These are phyloP conservation scores for Papilio xuthus DNA, from an alignment of 1,140 invertebrate species.

Conservation along the genomic window DNA sequence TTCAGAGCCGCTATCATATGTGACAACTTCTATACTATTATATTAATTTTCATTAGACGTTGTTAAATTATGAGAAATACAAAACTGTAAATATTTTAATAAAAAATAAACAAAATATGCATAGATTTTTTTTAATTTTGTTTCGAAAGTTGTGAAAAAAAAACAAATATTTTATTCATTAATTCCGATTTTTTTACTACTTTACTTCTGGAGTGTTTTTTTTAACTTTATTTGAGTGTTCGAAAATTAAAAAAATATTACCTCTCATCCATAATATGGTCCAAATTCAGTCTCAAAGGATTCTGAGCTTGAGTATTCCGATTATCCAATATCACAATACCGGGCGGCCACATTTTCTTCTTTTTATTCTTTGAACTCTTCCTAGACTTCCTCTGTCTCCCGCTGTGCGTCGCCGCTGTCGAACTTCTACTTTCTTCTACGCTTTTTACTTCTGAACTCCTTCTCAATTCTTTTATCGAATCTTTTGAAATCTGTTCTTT, in stretches of 20 bases:
- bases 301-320: constrained; percentile 60
- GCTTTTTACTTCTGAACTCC: constrained; percentile 60
- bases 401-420: constrained; percentile 52
- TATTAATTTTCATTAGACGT: too few species aligned
- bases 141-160: too few species aligned
- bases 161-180: too few species aligned
- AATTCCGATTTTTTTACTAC: too few species aligned
- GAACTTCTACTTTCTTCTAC: constrained; percentile 58
- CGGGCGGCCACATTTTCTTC: constrained; percentile 76
- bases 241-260: constrained; percentile 45
- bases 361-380: constrained; percentile 65
- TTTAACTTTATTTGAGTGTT: neutral
- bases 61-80: too few species aligned
- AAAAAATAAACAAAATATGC: too few species aligned
- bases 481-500: constrained; percentile 63
- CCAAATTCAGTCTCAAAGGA: constrained; percentile 75
- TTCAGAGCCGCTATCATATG: too few species aligned
- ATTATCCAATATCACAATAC: constrained; percentile 71
- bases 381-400: constrained; percentile 57
- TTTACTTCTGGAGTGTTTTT: too few species aligned
- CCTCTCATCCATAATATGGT: constrained; percentile 78
- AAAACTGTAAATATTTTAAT: too few species aligned
- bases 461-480: constrained; percentile 64
- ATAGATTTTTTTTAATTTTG: too few species aligned
- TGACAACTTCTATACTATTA: too few species aligned